Evolutionary conservation across 2,888 invertebrate genomes (phyloP).

Genomic region (Synanthedon vespiformis): DNA sequence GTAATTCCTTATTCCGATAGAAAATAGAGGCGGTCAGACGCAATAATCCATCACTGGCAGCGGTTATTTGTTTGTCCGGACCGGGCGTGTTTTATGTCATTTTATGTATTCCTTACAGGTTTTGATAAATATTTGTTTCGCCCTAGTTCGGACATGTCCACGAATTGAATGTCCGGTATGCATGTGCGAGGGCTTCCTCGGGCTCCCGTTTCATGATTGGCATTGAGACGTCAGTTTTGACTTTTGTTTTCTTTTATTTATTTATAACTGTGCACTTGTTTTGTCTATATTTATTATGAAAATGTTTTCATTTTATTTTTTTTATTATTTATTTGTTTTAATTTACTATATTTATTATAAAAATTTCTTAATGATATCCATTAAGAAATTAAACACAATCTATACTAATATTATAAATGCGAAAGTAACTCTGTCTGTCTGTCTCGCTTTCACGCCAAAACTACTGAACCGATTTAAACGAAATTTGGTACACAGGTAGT

Average conservation of each 20-base stretch:
- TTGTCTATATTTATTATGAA: too few species aligned
- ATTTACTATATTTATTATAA: too few species aligned
- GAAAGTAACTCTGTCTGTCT: too few species aligned
- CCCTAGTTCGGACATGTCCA: constrained; percentile 56
- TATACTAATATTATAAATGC: too few species aligned
- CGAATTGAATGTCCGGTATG: constrained; percentile 65
- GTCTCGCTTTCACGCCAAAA: too few species aligned
- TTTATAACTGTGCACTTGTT: not conserved
- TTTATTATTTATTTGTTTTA: too few species aligned
- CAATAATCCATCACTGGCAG: constrained; percentile 65
- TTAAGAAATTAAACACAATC: too few species aligned
- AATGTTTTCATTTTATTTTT: too few species aligned
- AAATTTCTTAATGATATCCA: too few species aligned
- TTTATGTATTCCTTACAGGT: constrained; percentile 69
- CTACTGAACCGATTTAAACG: too few species aligned
- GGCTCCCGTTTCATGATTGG: constrained; percentile 49
- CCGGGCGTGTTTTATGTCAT: constrained; percentile 61
- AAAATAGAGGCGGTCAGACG: constrained; percentile 68
- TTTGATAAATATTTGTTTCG: constrained; percentile 69
- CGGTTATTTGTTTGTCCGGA: constrained; percentile 50
- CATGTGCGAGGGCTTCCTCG: constrained; percentile 6
- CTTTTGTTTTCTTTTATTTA: not conserved
- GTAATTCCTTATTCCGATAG: constrained; percentile 70
- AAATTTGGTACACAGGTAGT: too few species aligned
- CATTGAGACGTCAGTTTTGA: constrained; percentile 22